Evolutionary conservation across 2,888 invertebrate genomes (phyloP).

Genomic region (Arctia plantaginis): DNA sequence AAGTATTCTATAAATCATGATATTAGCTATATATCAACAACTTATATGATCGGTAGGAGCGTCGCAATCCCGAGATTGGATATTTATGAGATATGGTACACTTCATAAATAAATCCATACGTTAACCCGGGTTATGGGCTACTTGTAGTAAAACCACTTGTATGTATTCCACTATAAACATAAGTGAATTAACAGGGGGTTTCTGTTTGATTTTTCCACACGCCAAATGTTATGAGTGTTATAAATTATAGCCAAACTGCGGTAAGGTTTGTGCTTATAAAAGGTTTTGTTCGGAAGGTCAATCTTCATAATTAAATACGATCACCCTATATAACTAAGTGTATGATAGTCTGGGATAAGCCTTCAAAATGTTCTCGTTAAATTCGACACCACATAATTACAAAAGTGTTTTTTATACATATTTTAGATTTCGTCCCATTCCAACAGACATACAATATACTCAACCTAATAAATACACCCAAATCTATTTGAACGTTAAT

Average conservation of each 20-base stretch:
- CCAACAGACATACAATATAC: no score
- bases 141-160: slow-evolving; percentile 31
- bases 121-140: slow-evolving; percentile 54
- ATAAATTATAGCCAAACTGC: slow-evolving; percentile 2
- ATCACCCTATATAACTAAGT: neutral
- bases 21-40: slow-evolving; percentile 21
- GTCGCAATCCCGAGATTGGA: slow-evolving; percentile 74
- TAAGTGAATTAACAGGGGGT: slow-evolving; percentile 25
- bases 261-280: neutral
- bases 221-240: neutral
- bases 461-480: no score
- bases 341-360: neutral
- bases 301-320: neutral
- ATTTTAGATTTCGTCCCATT: neutral
- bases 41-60: slow-evolving; percentile 29
- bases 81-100: slow-evolving; percentile 74
- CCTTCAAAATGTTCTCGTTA: neutral
- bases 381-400: neutral
- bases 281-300: neutral
- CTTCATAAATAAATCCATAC: slow-evolving; percentile 78
- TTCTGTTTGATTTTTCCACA: slow-evolving; percentile 7
- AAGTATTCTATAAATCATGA: slow-evolving; percentile 18
- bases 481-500: neutral
- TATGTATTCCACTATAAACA: slow-evolving; percentile 28
- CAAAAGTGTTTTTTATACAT: neutral